These are phyloP conservation scores for Nomada ruficornis DNA, from an alignment of 2,888 invertebrate genomes.

Conservation along the genomic window DNA sequence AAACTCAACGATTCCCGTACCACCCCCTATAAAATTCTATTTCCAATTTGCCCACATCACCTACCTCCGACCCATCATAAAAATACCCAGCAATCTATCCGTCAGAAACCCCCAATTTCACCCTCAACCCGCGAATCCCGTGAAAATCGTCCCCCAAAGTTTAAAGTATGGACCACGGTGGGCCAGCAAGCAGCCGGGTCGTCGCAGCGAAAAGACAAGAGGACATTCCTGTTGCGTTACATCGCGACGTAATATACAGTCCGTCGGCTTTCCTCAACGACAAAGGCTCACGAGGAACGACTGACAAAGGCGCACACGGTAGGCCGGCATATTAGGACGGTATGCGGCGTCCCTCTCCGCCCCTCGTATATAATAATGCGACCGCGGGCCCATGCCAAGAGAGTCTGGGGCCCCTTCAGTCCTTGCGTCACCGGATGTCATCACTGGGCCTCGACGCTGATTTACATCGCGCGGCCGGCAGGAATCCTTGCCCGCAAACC, in stretches of 20 bases:
- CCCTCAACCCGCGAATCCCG: no score
- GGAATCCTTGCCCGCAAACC: conserved; percentile 54
- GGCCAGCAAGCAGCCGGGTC: no score
- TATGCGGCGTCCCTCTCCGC: conserved; percentile 73
- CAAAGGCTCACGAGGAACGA: conserved; percentile 77
- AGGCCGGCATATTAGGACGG: conserved; percentile 83
- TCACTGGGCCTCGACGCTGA: conserved; percentile 74
- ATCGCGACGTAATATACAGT: conserved; percentile 83
- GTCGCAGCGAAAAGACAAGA: conserved; percentile 51
- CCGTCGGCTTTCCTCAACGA: conserved; percentile 81
- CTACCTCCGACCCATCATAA: no score
- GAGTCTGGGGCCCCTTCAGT: conserved; percentile 61
- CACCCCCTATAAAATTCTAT: no score
- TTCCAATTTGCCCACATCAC: no score
- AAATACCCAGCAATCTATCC: no score
- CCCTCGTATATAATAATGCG: conserved; percentile 77
- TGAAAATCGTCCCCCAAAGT: no score
- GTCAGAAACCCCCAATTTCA: no score
- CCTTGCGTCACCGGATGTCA: conserved; percentile 81
- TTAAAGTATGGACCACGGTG: no score
- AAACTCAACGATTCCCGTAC: no score
- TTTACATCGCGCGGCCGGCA: conserved; percentile 77
- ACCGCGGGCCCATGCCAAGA: conserved; percentile 42
- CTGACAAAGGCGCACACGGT: conserved; percentile 78
- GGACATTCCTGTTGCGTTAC: conserved; percentile 61